These are phyloP conservation scores for Chondrosia reniformis DNA, from an alignment of 37 sponge, comb jelly and placozoan species.

Conservation along the genomic window DNA sequence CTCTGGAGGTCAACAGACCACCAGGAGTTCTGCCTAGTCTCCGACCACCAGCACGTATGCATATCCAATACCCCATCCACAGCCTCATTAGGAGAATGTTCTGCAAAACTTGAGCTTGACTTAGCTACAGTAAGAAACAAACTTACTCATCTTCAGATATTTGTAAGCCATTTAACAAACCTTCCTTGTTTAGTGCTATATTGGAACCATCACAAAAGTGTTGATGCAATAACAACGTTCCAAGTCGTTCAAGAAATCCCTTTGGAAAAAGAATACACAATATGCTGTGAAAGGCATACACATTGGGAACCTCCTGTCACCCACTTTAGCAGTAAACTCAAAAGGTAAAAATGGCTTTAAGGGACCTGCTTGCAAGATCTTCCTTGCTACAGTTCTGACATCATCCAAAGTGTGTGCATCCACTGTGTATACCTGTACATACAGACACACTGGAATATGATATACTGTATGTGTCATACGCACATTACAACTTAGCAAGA, in stretches of 20 bases:
- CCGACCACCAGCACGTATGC: slow-evolving; percentile 65
- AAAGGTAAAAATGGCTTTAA: slow-evolving; percentile 45
- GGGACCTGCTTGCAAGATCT: slow-evolving; percentile 18
- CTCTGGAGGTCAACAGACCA: slow-evolving; percentile 58
- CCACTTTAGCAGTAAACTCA: slow-evolving; percentile 64
- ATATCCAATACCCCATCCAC: slow-evolving; percentile 50
- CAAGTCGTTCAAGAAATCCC: slow-evolving; percentile 70
- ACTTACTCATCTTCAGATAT: background rate
- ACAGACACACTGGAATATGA: background rate
- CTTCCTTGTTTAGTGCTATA: slow-evolving; percentile 40
- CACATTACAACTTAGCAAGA: background rate
- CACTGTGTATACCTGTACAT: slow-evolving; percentile 72
- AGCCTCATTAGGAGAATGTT: slow-evolving; percentile 54
- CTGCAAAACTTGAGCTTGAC: slow-evolving; percentile 37
- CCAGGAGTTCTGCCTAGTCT: slow-evolving; percentile 49
- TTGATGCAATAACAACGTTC: slow-evolving; percentile 35
- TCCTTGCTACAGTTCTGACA: slow-evolving; percentile 32
- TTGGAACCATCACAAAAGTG: slow-evolving; percentile 74
- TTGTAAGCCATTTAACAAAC: background rate
- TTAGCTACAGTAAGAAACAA: slow-evolving; percentile 3
- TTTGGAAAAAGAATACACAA: background rate
- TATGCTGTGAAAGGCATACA: background rate
- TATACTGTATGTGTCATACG: background rate
- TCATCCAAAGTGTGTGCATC: slow-evolving; percentile 33
- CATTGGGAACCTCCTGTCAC: background rate